phyloP scores from a whole-genome alignment of 2,888 invertebrate species.

The Ornithoptera alexandrae region DNA sequence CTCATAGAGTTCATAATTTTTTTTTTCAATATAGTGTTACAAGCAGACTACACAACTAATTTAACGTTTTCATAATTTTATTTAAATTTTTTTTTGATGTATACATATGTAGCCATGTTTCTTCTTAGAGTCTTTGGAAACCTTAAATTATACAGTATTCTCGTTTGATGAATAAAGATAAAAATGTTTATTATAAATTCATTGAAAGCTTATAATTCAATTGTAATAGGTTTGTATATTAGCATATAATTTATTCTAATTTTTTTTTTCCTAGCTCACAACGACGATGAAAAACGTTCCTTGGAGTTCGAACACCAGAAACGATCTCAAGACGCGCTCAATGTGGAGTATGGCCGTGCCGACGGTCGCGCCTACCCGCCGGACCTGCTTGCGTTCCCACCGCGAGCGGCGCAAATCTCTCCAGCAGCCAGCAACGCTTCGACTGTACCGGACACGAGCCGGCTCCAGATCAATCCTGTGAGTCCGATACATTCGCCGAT shows the following conservation, averaged over 20 bases:
- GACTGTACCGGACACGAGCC: slow-evolving; percentile 86
- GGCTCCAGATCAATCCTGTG: slow-evolving; percentile 81
- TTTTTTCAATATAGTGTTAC: too few relatives aligned
- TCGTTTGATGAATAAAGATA: too few relatives aligned
- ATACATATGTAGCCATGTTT: too few relatives aligned
- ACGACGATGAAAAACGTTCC: slow-evolving; percentile 86
- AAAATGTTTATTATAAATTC: too few relatives aligned
- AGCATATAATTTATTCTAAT: background rate
- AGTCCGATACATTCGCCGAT: slow-evolving; percentile 85
- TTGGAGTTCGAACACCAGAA: slow-evolving; percentile 82
- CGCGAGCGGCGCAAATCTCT: slow-evolving; percentile 84
- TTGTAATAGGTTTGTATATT: too few relatives aligned
- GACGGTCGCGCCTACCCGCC: slow-evolving; percentile 86
- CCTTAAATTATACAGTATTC: too few relatives aligned
- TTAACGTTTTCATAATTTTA: too few relatives aligned
- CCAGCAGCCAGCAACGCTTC: slow-evolving; percentile 91
- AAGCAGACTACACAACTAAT: too few relatives aligned
- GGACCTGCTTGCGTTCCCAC: slow-evolving; percentile 89
- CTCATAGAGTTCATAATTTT: too few relatives aligned
- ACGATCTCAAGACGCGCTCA: slow-evolving; percentile 77
- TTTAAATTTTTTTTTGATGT: too few relatives aligned
- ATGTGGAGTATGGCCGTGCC: slow-evolving; percentile 78
- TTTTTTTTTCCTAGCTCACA: slow-evolving; percentile 74
- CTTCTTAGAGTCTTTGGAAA: too few relatives aligned
- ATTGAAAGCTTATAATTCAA: too few relatives aligned